Evolutionary conservation across 1,140 invertebrate species (phyloP), one percentile per base, ranked within the genome.

Genomic region (Lamellibrachia luymesi): DNA sequence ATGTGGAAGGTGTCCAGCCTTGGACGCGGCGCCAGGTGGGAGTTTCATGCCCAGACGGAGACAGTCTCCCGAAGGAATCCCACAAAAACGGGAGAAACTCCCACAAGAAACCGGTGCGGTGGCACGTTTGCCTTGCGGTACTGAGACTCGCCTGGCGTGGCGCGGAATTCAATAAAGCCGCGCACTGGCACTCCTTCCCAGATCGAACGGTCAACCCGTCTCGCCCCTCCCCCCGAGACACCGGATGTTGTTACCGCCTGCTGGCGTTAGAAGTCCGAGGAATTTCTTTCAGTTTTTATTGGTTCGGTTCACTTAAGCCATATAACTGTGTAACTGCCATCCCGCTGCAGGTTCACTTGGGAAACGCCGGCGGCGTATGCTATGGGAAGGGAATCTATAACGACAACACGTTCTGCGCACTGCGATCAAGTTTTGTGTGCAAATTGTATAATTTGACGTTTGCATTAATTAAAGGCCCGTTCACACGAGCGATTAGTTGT

Each of bases 231-330:
- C 64, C 5, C 64, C 64, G 64, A 80, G 64, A 80, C 7, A 80
- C 13, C 8, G 64, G 64, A 80, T 80, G 13, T 22, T 80, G 64
- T 80, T 80, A 80, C 64, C 25, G 64, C 64, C 64, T 80, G 64
- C 64, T 80, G 64, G 64, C 64, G 64, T 80, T 80, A 80, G 64
- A 80, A 80, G 64, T 80, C 64, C 64, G 64, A 80, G 64, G 64
- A 80, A 80, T 80, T 80, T 80, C 64, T 80, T 80, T 80, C 1
- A 80, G 64, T 80, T 22, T 80, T 80, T 80, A 80, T 80, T 80
- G 64, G 64, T 80, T 80, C 17, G 64, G 64, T 80, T 80, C 64
- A 1, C 64, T 80, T 80, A 22, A 22, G 64, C 64, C 64, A 0
- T 22, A 6, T 22, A 22, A 80, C 13, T 22, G 64, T 10, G 17